Conservation (phyloP, 1,140 invertebrate species). For the Tetraneura akinire region DNA sequence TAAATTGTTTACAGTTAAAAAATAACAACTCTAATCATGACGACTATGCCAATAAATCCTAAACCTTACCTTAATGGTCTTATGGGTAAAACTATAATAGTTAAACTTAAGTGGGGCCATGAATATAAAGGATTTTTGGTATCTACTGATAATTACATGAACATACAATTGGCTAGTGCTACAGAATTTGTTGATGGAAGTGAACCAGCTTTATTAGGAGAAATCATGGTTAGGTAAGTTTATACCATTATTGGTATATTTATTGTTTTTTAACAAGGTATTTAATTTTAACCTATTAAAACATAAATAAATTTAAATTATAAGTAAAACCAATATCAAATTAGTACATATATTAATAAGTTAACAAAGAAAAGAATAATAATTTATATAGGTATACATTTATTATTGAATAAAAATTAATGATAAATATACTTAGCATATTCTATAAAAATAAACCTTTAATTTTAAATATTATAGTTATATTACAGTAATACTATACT, state of each 20-base stretch:
- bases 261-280: too few species aligned
- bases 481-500: too few species aligned
- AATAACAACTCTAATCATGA: constrained; percentile 55
- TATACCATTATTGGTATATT: constrained; percentile 69
- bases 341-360: too few species aligned
- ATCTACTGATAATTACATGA: constrained; percentile 99
- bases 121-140: constrained; percentile 98
- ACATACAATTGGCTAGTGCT: constrained; percentile 96
- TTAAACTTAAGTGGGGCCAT: constrained; percentile 99
- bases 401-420: too few species aligned
- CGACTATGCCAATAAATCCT: constrained; percentile 95
- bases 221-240: constrained; percentile 97
- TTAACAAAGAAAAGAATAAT: too few species aligned
- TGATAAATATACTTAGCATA: too few species aligned
- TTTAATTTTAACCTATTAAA: too few species aligned
- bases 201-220: constrained; percentile 91
- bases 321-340: too few species aligned
- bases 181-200: constrained; percentile 95
- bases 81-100: constrained; percentile 95
- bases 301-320: too few species aligned
- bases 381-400: too few species aligned
- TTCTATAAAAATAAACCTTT: too few species aligned
- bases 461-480: too few species aligned
- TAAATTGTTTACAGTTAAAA: background rate
- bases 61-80: constrained; percentile 98